Evolutionary conservation across 2,113 vertebrate species (phyloP).

Genomic region (Polypterus bichir): DNA sequence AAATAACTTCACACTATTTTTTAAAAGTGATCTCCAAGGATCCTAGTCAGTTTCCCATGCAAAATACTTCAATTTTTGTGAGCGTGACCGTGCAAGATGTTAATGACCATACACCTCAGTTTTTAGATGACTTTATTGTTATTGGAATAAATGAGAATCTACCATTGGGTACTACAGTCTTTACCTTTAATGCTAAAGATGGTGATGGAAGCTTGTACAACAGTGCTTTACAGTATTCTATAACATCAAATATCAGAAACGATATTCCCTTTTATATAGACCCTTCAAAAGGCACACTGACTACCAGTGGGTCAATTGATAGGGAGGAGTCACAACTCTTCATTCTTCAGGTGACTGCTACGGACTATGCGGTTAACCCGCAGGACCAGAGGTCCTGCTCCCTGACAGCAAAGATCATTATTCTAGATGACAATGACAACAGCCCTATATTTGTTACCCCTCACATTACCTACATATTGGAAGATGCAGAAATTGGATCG

Average conservation of each 20-base stretch:
- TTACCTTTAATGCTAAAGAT: constrained; percentile 71
- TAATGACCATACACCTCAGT: constrained; percentile 71
- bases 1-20: constrained; percentile 55
- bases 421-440: constrained; percentile 82
- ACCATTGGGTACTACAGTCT: constrained; percentile 51
- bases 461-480: constrained; percentile 38
- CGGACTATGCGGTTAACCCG: constrained; percentile 51
- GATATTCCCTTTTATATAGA: constrained; percentile 64
- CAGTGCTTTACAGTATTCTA: constrained; percentile 61
- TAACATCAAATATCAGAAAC: constrained; percentile 31
- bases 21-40: constrained; percentile 52
- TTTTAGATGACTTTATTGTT: constrained; percentile 59
- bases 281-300: constrained; percentile 56
- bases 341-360: constrained; percentile 58
- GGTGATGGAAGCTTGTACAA: constrained; percentile 66
- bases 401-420: constrained; percentile 54
- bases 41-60: constrained; percentile 13
- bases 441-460: constrained; percentile 58
- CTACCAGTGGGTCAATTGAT: constrained; percentile 54
- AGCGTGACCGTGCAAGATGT: constrained; percentile 66
- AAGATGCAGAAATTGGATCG: constrained; percentile 58
- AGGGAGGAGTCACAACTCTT: constrained; percentile 47
- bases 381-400: constrained; percentile 44
- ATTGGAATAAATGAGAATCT: constrained; percentile 64
- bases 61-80: constrained; percentile 45